phyloP scores from a whole-genome alignment of 2,888 invertebrate species.

The Epiblema foenella region DNA sequence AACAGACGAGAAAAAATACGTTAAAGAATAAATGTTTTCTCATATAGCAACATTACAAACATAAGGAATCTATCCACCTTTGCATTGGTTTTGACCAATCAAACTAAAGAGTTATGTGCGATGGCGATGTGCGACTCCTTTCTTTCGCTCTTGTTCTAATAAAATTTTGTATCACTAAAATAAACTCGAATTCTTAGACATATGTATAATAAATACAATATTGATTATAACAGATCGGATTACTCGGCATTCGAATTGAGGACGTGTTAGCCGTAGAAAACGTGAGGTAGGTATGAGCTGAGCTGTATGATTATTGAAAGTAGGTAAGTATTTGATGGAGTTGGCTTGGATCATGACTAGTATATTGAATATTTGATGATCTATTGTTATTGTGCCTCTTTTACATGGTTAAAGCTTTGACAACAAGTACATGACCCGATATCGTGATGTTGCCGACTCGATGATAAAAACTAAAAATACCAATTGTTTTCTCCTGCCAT shows the following conservation, averaged over 20 bases:
- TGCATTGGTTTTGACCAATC: conserved; percentile 41
- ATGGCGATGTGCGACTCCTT: conserved; percentile 42
- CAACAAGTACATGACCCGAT: conserved; percentile 33
- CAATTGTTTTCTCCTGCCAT: conserved; percentile 58
- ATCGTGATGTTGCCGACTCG: conserved; percentile 54
- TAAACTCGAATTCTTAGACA: conserved; percentile 21
- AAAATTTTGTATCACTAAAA: conserved; percentile 28
- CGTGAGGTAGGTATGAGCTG: conserved; percentile 72
- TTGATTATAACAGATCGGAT: conserved; percentile 21
- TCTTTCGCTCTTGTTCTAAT: conserved; percentile 37
- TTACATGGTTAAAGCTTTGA: conserved; percentile 48
- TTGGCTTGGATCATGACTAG: conserved; percentile 77
- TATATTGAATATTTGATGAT: conserved; percentile 62
- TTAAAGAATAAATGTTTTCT: conserved; percentile 4
- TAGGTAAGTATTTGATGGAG: conserved; percentile 67
- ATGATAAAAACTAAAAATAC: conserved; percentile 65
- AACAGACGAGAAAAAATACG: not conserved
- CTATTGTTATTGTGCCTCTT: conserved; percentile 56
- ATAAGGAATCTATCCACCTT: conserved; percentile 38
- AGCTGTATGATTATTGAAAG: conserved; percentile 68
- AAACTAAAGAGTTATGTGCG: conserved; percentile 42
- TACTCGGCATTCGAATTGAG: conserved; percentile 12
- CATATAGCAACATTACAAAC: conserved; percentile 23
- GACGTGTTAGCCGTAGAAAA: conserved; percentile 46
- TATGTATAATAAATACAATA: conserved; percentile 33